These are phyloP conservation scores for Erinaceus europaeus DNA, from an alignment of 2,113 vertebrate genomes.

Conservation along the genomic window DNA sequence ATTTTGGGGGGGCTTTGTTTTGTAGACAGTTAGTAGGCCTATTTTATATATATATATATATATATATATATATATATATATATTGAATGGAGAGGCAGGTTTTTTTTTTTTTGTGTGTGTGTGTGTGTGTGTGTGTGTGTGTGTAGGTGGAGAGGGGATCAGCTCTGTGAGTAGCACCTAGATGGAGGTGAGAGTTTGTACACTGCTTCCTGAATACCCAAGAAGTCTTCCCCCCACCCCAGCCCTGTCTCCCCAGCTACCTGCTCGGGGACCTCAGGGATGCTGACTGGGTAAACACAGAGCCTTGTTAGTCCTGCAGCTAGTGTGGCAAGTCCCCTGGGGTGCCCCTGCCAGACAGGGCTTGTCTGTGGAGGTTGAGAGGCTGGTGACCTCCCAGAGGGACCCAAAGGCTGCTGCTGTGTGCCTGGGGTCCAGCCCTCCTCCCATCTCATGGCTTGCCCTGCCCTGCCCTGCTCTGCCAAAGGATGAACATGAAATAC, in stretches of 20 bases:
- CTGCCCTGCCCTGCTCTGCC: not conserved
- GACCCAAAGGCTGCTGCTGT: not conserved
- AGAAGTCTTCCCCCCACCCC: too few relatives aligned
- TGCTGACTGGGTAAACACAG: not conserved
- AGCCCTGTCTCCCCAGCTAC: rapidly evolving
- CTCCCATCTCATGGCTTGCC: too few relatives aligned
- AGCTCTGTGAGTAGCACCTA: too few relatives aligned
- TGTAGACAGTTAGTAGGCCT: too few relatives aligned
- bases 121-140: too few relatives aligned
- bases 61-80: too few relatives aligned
- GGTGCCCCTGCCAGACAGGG: not conserved
- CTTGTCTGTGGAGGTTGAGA: rapidly evolving
- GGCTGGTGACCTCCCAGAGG: not conserved
- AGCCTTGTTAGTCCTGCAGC: not conserved
- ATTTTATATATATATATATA: too few relatives aligned
- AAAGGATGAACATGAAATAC: not conserved
- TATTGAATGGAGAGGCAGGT: too few relatives aligned
- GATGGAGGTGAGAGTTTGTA: too few relatives aligned
- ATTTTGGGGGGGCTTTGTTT: too few relatives aligned
- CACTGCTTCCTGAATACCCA: not conserved
- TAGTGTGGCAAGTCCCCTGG: not conserved
- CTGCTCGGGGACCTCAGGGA: not conserved
- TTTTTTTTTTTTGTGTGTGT: too few relatives aligned
- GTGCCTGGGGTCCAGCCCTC: not conserved
- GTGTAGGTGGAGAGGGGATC: too few relatives aligned